Conservation (phyloP, 2,113 vertebrate species). For the Pycnonotus jocosus region DNA sequence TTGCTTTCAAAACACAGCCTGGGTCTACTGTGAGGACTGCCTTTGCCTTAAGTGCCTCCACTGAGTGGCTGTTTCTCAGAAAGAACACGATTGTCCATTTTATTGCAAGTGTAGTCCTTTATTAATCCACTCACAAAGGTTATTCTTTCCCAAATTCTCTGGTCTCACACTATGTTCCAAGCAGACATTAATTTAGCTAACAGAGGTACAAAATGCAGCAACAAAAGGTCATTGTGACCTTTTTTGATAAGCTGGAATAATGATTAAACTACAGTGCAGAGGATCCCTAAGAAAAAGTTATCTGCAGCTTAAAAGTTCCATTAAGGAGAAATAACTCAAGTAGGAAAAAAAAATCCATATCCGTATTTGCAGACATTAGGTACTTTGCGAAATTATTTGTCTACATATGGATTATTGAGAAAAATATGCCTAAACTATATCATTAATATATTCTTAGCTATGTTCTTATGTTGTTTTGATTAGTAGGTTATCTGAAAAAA, state of each 20-base stretch:
- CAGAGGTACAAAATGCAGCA: constrained; percentile 31
- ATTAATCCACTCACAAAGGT: not conserved
- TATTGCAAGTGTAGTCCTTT: not conserved
- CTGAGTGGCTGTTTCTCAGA: not conserved
- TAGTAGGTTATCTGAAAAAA: not conserved
- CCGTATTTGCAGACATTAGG: accelerated
- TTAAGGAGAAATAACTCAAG: not conserved
- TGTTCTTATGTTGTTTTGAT: not conserved
- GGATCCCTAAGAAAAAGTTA: not conserved
- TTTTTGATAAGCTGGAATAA: constrained; percentile 59
- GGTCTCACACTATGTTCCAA: not conserved
- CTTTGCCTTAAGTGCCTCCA: not conserved
- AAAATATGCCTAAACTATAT: not conserved
- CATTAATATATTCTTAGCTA: not conserved
- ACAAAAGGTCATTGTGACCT: constrained; percentile 43
- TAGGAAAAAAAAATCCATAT: not conserved
- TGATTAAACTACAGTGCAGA: constrained; percentile 46
- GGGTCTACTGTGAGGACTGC: not conserved
- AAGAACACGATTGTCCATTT: not conserved
- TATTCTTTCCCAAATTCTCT: not conserved
- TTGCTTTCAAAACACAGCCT: not conserved
- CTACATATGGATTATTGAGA: not conserved
- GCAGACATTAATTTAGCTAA: constrained; percentile 10
- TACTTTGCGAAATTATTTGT: not conserved
- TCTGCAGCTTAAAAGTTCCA: not conserved